phyloP scores from a whole-genome alignment of 2,888 invertebrate species.

The Diadegma fenestrale region DNA sequence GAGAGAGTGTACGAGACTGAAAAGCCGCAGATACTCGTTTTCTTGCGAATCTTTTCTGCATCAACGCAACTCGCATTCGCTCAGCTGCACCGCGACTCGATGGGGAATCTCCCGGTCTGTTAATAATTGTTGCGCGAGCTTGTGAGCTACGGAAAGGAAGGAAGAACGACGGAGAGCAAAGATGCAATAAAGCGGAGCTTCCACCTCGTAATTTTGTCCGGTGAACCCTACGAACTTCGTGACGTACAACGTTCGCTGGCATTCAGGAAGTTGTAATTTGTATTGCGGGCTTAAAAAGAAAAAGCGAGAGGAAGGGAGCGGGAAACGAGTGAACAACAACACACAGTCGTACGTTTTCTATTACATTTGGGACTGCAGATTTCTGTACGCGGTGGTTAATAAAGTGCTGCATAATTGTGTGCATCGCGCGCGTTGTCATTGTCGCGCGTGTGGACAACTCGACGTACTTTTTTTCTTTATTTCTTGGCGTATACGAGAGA shows the following conservation, averaged over 20 bases:
- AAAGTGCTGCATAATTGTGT: not conserved
- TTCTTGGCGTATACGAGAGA: not conserved
- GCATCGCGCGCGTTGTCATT: constrained; percentile 34
- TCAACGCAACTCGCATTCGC: not conserved
- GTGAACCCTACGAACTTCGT: constrained; percentile 33
- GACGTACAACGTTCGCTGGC: constrained; percentile 5
- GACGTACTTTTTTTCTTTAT: not conserved
- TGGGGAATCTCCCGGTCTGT: not conserved
- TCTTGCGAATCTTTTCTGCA: not conserved
- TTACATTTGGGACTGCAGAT: not conserved
- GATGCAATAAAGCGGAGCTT: not conserved
- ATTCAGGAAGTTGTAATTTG: constrained; percentile 71
- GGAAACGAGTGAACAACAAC: not conserved
- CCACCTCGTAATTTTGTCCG: constrained; percentile 41
- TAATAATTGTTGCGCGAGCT: not conserved
- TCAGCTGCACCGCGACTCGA: not conserved
- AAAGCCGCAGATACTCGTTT: constrained; percentile 28
- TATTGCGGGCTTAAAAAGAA: not conserved
- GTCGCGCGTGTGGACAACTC: constrained; percentile 27
- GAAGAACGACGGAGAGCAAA: not conserved
- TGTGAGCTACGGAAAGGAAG: no score
- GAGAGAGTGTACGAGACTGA: constrained; percentile 33
- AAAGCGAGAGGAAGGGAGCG: not conserved
- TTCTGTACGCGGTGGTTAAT: not conserved
- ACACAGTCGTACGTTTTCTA: not conserved